Percentiles rank a stretch among this genome's conserved stretches.
phyloP scores from a whole-genome alignment of 53 echinoderm and acorn worm species.

The Luidia sarsii region DNA sequence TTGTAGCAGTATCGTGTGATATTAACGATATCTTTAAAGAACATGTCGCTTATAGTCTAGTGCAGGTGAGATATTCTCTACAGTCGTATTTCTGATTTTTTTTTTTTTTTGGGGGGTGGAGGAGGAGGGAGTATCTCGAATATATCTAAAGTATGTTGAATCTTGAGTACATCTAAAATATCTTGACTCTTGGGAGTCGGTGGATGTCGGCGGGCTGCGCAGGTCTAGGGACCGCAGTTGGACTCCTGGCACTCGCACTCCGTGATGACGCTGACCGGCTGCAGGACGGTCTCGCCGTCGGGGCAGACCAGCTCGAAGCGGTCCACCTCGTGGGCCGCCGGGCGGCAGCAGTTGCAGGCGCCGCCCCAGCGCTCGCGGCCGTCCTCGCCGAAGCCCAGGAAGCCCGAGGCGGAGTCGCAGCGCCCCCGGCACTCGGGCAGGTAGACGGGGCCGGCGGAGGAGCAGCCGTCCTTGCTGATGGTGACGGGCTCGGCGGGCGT shows the following conservation, averaged over 20 bases:
- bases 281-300: background rate
- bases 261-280: conserved; percentile 4
- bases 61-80: no score
- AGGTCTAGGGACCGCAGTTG: no score
- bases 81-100: no score
- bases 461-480: conserved; percentile 40
- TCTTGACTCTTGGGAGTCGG: no score
- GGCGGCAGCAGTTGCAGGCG: conserved; percentile 30
- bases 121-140: no score
- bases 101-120: no score
- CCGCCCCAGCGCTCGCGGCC: conserved; percentile 14
- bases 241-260: conserved; percentile 8
- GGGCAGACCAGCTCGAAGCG: conserved; percentile 25
- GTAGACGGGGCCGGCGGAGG: conserved; percentile 21
- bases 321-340: conserved; percentile 2
- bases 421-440: conserved; percentile 24
- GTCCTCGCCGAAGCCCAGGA: conserved; percentile 1
- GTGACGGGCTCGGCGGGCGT: conserved; percentile 23
- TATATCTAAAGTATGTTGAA: no score
- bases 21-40: no score
- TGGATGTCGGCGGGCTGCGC: no score
- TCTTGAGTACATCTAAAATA: no score
- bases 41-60: no score
- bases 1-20: no score
- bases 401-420: conserved; percentile 20